Conservation (phyloP, 2,113 vertebrate genomes). For the Rattus rattus region DNA sequence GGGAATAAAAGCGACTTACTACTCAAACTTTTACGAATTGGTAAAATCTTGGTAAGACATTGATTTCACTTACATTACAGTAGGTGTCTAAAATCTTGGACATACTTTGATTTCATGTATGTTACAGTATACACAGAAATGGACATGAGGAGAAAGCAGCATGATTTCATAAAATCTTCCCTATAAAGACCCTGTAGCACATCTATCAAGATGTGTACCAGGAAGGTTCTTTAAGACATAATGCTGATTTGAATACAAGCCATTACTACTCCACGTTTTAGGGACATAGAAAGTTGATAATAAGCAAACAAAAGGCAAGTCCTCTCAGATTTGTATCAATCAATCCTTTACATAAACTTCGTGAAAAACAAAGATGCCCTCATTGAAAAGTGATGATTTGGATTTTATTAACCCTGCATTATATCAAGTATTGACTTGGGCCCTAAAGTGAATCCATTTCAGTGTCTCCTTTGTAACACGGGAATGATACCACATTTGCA, state of each 20-base stretch:
- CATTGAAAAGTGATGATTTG: not conserved
- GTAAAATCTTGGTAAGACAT: not conserved
- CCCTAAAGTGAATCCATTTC: not conserved
- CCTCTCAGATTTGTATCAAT: not conserved
- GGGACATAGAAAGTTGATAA: not conserved
- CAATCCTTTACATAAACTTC: not conserved
- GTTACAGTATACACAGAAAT: not conserved
- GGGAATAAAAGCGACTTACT: not conserved
- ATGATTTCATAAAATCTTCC: not conserved
- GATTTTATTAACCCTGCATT: slow-evolving; percentile 33
- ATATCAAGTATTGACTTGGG: not conserved
- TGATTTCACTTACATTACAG: not conserved
- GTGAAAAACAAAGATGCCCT: not conserved
- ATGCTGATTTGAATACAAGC: slow-evolving; percentile 2
- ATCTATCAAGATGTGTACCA: not conserved
- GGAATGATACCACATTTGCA: not conserved
- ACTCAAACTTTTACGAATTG: not conserved
- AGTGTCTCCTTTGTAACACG: not conserved
- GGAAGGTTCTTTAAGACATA: not conserved
- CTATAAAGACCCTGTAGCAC: not conserved
- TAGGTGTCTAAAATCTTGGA: not conserved
- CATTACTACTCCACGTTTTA: not conserved
- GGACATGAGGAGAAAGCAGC: not conserved
- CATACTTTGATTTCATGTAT: not conserved
- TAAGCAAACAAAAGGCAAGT: not conserved